These are phyloP conservation scores for Drosophila obscura DNA, from an alignment of 1,140 invertebrate genomes.

Conservation along the genomic window DNA sequence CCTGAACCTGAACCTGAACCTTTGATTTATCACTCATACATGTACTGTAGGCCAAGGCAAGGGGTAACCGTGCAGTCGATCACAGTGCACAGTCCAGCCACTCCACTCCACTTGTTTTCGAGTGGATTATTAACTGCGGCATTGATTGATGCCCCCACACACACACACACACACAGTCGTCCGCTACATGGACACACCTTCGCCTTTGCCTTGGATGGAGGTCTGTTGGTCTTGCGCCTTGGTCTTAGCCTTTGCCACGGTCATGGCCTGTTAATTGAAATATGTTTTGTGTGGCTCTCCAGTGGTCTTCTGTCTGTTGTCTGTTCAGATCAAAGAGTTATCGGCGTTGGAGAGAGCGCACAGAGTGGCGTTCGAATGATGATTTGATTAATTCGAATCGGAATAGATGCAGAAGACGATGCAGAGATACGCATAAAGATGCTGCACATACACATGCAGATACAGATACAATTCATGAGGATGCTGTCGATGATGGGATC, in stretches of 20 bases:
- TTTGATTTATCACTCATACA: conserved; percentile 57
- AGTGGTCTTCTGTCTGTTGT: conserved; percentile 10
- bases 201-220: conserved; percentile 29
- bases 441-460: conserved; percentile 12
- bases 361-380: conserved; percentile 58
- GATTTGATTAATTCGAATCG: conserved; percentile 77
- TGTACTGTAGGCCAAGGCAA: conserved; percentile 1
- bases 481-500: conserved; percentile 29
- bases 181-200: conserved; percentile 55
- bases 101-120: conserved; percentile 45
- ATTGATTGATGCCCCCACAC: conserved; percentile 74
- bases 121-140: conserved; percentile 49
- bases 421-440: conserved; percentile 1
- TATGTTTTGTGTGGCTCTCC: conserved; percentile 50
- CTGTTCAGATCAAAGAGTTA: conserved; percentile 66
- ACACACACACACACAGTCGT: conserved; percentile 36
- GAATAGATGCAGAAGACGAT: conserved; percentile 2
- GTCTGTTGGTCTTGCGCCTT: neutral
- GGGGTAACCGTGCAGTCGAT: conserved; percentile 20
- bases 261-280: conserved; percentile 79
- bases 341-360: neutral
- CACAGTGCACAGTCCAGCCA: conserved; percentile 30
- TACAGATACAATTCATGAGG: neutral
- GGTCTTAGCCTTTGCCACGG: conserved; percentile 34
- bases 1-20: conserved; percentile 12